phyloP scores from a whole-genome alignment of 1,140 invertebrate species.

The Notospermus geniculatus region DNA sequence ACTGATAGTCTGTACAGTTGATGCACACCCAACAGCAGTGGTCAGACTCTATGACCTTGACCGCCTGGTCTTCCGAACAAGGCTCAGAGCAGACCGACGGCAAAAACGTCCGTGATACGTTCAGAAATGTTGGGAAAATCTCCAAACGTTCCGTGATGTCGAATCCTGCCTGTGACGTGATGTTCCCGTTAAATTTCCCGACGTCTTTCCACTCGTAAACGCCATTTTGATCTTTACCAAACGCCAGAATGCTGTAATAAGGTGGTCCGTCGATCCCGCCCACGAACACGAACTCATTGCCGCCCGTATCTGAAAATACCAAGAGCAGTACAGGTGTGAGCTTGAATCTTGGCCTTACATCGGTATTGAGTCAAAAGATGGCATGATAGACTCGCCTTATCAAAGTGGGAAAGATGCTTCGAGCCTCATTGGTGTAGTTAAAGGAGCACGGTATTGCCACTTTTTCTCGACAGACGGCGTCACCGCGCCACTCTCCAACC shows the following conservation, averaged over 20 bases:
- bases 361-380: too few relatives aligned
- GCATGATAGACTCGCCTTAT: too few relatives aligned
- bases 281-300: slow-evolving; percentile 52
- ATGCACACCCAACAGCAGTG: slow-evolving; percentile 15
- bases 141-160: not conserved
- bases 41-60: slow-evolving; percentile 40
- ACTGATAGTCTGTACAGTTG: slow-evolving; percentile 12
- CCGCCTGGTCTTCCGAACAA: slow-evolving; percentile 23
- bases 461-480: too few relatives aligned
- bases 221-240: slow-evolving; percentile 46
- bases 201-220: slow-evolving; percentile 57
- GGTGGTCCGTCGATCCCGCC: slow-evolving; percentile 58
- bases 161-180: not conserved
- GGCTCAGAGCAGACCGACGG: not conserved
- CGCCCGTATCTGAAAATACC: slow-evolving; percentile 55
- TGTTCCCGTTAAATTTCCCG: slow-evolving; percentile 56
- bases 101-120: not conserved
- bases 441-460: too few relatives aligned
- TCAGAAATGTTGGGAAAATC: not conserved
- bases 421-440: too few relatives aligned
- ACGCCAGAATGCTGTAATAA: slow-evolving; percentile 62
- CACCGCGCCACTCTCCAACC: too few relatives aligned
- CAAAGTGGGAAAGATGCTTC: too few relatives aligned
- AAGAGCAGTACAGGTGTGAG: not conserved
- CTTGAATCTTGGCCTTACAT: too few relatives aligned